phyloP scores from a whole-genome alignment of 2,113 vertebrate genomes.

The Colistium nudipinnis region DNA sequence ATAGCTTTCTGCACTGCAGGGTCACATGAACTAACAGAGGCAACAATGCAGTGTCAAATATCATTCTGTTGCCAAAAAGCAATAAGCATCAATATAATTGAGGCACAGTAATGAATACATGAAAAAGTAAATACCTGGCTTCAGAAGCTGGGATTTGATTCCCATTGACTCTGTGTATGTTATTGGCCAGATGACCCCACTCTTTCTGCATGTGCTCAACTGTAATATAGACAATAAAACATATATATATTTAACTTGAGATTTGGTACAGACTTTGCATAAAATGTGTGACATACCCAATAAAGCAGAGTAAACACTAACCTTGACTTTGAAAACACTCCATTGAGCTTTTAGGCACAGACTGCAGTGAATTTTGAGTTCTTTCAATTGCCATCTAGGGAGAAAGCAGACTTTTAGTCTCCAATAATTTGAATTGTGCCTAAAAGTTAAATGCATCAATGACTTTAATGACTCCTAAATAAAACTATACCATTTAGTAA shows the following conservation, averaged over 20 bases:
- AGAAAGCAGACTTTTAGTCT: conserved; percentile 5
- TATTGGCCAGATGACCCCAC: conserved; percentile 63
- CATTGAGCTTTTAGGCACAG: conserved; percentile 64
- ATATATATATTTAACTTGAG: neutral
- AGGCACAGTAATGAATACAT: neutral
- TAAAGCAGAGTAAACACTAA: conserved; percentile 39
- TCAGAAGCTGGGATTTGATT: conserved; percentile 12
- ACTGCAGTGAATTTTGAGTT: conserved; percentile 63
- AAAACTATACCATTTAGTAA: neutral
- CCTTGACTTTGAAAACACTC: conserved; percentile 78
- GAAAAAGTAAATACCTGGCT: conserved; percentile 61
- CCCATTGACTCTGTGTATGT: conserved; percentile 37
- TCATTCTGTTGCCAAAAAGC: neutral
- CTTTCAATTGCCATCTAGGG: conserved; percentile 75
- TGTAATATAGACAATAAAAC: conserved; percentile 34
- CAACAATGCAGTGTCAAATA: neutral
- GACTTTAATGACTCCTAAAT: neutral
- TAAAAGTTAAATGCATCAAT: neutral
- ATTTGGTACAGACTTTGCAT: neutral
- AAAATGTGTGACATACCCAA: neutral
- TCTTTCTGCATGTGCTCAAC: conserved; percentile 73
- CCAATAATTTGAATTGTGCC: neutral
- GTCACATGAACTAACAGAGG: conserved; percentile 41
- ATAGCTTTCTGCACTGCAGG: conserved; percentile 60
- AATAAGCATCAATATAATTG: neutral